Evolutionary conservation across 2,797 vertebrate genomes (phyloP), one percentile per base, ranked within the genome.

Genomic region (Halcyon leucocephala): DNA sequence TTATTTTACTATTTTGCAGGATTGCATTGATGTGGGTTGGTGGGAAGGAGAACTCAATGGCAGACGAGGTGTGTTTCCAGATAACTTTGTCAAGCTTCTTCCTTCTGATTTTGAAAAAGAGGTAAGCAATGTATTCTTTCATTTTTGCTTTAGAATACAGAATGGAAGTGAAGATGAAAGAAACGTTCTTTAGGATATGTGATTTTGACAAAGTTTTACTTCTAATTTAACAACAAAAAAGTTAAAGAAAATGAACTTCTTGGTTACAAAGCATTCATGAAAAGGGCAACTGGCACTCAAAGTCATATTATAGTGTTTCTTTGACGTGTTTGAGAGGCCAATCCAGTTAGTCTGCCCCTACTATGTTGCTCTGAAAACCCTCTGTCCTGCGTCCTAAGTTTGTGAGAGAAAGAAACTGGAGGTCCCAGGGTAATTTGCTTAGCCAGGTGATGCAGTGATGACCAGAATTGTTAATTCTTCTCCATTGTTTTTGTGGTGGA

Each of bases 71-170:
- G 99, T 99, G 44, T 99, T 99, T 96, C 99, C 99, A 12, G 99
- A 99, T 95, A 99, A 99, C 97, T 99, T 99, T 93, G 99, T 99
- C 92, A 99, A 99, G 98, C 98, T 99, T 92, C 98, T 99, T 55
- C 97, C 98, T 73, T 97, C 98, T 8, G 99, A 99, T 97, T 98
- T 98, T 93, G 99, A 99, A 96, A 99, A 99, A 98, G 99, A 99
- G 98, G 98, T 98, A 97, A 97, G 98, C 89, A 92, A 83, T 93
- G 89, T 94, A 88, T 67, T 80, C 19, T 73, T 82, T 60, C 4
- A 24, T 57, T 85, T 82, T 88, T 0, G 0, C 28, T 91, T 37
- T 26, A 73, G 72, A 86, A 46, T 64, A 48, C 49, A 78, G 33
- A 79, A 54, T 76, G 11, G 52, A 73, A 85, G 9, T n/a, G 33